Base-by-base conservation (phyloP, 2,113 vertebrate species). In the Sclerurus mexicanus region DNA sequence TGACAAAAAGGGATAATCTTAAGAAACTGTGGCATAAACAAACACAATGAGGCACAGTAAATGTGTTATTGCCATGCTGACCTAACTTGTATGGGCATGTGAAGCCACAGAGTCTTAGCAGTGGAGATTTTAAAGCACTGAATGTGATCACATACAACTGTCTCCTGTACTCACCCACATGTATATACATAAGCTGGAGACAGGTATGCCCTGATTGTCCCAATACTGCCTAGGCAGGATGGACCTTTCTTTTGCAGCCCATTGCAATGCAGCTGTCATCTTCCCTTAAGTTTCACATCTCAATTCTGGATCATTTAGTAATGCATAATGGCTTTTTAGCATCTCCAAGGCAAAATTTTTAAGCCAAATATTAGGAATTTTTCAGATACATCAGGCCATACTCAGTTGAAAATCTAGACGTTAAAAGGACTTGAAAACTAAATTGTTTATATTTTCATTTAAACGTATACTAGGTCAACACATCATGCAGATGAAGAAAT, bases 51-150 rank as follows among this genome's bases (percentile, higher is more conserved):
- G 67, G 39, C 40, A 78, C 9, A 13, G 9, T 27, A 50, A 49
- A 67, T 33, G 2, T 5, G 4, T 46, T 58, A 60, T 2, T 60
- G 28, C 16, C 46, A 31, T 3, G 5, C 12, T 9, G 8, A 13
- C 50, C 33, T 50, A 46, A 62, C 31, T 10, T 19, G 1, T 19
- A n/a, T 4, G 0, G 0, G 23, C 24, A 9, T 62, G 50, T 44
- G 76, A 92, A 63, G 44, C 3, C 16, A 52, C 28, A 52, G 56
- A 44, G 23, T 72, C 17, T 9, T 25, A 31, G 14, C 27, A 52
- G 44, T 24, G 7, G 67, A 12, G 35, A 28, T 44, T 72, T 46
- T 63, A 17, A 2, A 72, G 27, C 31, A 11, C 6, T 44, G 8
- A 6, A 6, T 3, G 9, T 2, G 7, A 50, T 35, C 33, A 35